Evolutionary conservation across 2,797 vertebrate species (phyloP).

Genomic region (Semotilus atromaculatus): DNA sequence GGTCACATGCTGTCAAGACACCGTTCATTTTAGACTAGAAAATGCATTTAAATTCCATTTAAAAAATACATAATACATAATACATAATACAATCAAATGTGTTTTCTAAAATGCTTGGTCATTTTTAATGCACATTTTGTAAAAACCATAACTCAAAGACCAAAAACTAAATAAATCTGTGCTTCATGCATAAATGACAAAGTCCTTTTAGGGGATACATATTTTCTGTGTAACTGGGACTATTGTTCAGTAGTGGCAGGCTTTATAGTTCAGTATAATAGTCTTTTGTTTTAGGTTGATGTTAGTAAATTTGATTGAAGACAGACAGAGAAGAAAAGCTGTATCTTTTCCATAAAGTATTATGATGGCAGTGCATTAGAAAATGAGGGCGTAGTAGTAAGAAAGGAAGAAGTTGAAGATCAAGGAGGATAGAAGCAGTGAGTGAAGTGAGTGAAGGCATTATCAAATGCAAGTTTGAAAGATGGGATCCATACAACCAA

Average conservation of each 20-base stretch:
- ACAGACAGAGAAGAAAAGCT: background rate
- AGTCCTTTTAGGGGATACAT: too few species aligned
- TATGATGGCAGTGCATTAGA: background rate
- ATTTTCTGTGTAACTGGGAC: background rate
- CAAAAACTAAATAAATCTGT: too few species aligned
- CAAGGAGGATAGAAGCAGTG: background rate
- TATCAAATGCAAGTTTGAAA: background rate
- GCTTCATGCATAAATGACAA: too few species aligned
- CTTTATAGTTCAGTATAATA: background rate
- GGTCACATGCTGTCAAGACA: too few species aligned
- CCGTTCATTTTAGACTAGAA: too few species aligned
- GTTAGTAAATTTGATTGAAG: background rate
- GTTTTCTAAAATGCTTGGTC: too few species aligned
- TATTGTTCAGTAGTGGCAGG: background rate
- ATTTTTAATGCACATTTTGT: too few species aligned
- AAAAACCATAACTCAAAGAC: too few species aligned
- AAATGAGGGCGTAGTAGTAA: background rate
- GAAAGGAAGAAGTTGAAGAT: background rate
- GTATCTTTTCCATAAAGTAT: background rate
- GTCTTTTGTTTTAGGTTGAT: background rate
- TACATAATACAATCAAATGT: too few species aligned
- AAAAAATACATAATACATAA: too few species aligned
- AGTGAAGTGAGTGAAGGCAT: background rate
- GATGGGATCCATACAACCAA: background rate
- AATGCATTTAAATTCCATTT: background rate